Evolutionary conservation across 2,888 invertebrate genomes (phyloP).

Genomic region (Tinea trinotella): DNA sequence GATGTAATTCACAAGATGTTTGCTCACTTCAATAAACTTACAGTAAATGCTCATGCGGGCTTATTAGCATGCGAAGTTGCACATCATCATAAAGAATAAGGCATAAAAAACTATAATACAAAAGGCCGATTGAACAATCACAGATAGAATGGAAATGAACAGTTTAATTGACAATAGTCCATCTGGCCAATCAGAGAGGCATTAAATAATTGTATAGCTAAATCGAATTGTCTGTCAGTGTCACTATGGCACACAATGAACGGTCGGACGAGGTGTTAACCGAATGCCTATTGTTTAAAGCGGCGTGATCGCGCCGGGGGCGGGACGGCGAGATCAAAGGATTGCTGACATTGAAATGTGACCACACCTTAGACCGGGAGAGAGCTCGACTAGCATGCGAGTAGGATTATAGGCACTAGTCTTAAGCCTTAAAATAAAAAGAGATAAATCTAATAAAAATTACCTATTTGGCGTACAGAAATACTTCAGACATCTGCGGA

Average conservation of each 20-base stretch:
- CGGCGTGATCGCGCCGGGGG: conserved; percentile 29
- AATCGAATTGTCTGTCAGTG: conserved; percentile 23
- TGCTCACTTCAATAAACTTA: conserved; percentile 54
- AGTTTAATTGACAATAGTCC: conserved; percentile 12
- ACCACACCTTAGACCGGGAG: conserved; percentile 34
- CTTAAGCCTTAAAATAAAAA: conserved; percentile 2
- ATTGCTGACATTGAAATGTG: conserved; percentile 38
- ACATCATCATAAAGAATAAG: conserved; percentile 3
- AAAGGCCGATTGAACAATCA: neutral
- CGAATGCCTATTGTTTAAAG: conserved; percentile 42
- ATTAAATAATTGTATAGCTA: conserved; percentile 12
- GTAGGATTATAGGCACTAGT: conserved; percentile 1
- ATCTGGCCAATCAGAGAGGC: conserved; percentile 17
- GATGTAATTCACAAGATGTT: conserved; percentile 62
- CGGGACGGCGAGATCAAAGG: conserved; percentile 43
- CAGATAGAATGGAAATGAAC: conserved; percentile 9
- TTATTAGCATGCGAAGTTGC: conserved; percentile 4
- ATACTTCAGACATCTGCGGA: conserved; percentile 15
- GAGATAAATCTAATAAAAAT: neutral
- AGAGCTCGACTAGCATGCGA: conserved; percentile 7
- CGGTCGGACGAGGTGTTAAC: conserved; percentile 40
- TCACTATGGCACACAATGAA: conserved; percentile 32
- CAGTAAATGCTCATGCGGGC: conserved; percentile 27
- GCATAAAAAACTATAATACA: neutral
- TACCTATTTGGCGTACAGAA: conserved; percentile 14